Evolutionary conservation across 2,888 invertebrate genomes (phyloP), one percentile per base, ranked within the genome.

Genomic region (Bombylius discolor): DNA sequence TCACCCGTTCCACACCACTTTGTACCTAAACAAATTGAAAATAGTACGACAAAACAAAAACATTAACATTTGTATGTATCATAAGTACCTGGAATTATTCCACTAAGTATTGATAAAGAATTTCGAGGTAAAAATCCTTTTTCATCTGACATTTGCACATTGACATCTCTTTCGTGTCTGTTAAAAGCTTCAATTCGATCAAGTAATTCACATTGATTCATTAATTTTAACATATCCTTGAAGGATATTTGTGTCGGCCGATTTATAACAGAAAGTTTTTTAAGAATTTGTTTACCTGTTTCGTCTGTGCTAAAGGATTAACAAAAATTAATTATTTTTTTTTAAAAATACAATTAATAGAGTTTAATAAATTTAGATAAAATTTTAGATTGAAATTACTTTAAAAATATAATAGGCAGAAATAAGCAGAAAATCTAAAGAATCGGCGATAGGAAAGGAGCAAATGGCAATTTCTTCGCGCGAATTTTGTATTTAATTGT

Each of bases 1-100:
- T 93, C 93, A 1, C 93, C 93, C 0, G 89, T 85, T 23, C 94
- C 94, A 68, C 94, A 95, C 91, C 91, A 92, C 72, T 91, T 91
- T 46, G 91, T 92, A 60, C 91, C 91, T 55, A 7, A n/a, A 33
- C 31, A 32, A 36, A 49, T 50, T 51, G 3, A 8, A 39, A 23
- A 47, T 47, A 47, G 8, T 7, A 7, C 8, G 34, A 36, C 4
- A 7, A 36, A 36, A 36, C 5, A 36, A 36, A 5, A 36, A 36
- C 5, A 36, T 36, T 8, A 9, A 23, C 5, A 31, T 47, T 47
- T 36, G 9, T 12, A 34, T 4, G 42, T 5, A n/a, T n/a, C n/a
- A n/a, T n/a, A 44, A 8, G 64, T 66, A 89, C 90, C 90, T 74
- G 90, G 90, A 68, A 89, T 79, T 61, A 90, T 89, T 44, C 89